phyloP scores from a whole-genome alignment of 1,140 invertebrate species.

The Zelostemma sp. region DNA sequence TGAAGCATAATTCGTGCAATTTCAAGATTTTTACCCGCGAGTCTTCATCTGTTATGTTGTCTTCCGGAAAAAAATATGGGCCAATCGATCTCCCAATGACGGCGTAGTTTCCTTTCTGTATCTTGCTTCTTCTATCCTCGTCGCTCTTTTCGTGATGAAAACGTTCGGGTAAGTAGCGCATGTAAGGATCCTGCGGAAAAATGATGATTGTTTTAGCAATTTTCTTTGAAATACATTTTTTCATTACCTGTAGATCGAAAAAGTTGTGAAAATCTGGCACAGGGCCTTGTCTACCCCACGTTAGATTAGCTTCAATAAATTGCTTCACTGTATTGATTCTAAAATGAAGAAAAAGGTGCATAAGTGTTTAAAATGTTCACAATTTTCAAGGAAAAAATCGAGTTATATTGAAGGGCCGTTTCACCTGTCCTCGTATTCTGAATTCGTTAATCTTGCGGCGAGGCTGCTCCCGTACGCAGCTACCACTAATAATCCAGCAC shows the following conservation, averaged over 20 bases:
- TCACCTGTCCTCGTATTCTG: constrained; percentile 57
- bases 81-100: constrained; percentile 50
- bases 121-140: constrained; percentile 22
- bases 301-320: constrained; percentile 56
- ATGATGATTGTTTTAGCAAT: constrained; percentile 1
- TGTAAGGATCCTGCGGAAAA: constrained; percentile 46
- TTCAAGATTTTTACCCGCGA: constrained; percentile 48
- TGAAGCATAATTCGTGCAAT: too few species aligned
- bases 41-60: constrained; percentile 33
- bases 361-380: too few species aligned
- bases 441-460: constrained; percentile 55
- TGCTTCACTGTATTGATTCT: constrained; percentile 60
- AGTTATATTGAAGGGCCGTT: too few species aligned
- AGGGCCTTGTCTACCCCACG: constrained; percentile 50
- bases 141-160: constrained; percentile 21
- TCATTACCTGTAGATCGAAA: constrained; percentile 49
- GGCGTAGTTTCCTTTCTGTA: constrained; percentile 45
- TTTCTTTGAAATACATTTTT: background rate
- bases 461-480: constrained; percentile 60
- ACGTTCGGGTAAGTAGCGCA: constrained; percentile 34
- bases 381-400: too few species aligned
- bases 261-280: constrained; percentile 48
- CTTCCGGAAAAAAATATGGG: constrained; percentile 51
- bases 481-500: constrained; percentile 54
- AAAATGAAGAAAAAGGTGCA: constrained; percentile 9